Conservation (phyloP, 2,797 vertebrate genomes). For the Bradypodion ventrale region DNA sequence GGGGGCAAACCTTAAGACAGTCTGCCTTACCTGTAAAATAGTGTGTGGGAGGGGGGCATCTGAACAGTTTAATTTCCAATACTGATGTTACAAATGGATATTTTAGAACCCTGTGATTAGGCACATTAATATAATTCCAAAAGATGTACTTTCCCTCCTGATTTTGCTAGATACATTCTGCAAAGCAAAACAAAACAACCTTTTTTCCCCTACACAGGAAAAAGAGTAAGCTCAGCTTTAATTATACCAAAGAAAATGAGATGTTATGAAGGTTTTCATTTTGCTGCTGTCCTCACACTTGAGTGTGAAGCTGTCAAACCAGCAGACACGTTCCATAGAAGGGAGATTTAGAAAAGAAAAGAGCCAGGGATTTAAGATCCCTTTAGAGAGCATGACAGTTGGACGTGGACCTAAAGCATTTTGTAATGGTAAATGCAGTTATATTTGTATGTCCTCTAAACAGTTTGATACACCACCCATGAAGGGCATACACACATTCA, state of each 20-base stretch:
- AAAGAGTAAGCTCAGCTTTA: slow-evolving; percentile 3
- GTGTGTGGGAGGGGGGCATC: no score
- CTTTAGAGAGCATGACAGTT: slow-evolving; percentile 54
- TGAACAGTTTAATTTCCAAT: background rate
- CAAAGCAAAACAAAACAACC: background rate
- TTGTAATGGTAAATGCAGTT: no score
- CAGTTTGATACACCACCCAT: no score
- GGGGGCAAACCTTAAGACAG: no score
- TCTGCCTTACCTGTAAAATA: no score
- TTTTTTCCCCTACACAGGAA: background rate
- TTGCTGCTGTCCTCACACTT: accelerated
- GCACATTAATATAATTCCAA: background rate
- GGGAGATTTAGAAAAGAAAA: slow-evolving; percentile 34
- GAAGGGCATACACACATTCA: no score
- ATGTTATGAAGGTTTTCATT: background rate
- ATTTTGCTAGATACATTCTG: background rate
- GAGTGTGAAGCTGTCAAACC: slow-evolving; percentile 42
- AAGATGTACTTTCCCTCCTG: background rate
- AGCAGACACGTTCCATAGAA: slow-evolving; percentile 28
- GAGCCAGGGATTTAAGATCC: slow-evolving; percentile 49
- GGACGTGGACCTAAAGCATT: no score
- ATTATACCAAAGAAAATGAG: background rate
- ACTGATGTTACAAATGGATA: background rate
- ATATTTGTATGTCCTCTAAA: no score
- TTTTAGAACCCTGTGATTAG: background rate